These are phyloP conservation scores for Adelphocoris suturalis DNA, from an alignment of 2,888 invertebrate species.

Conservation along the genomic window DNA sequence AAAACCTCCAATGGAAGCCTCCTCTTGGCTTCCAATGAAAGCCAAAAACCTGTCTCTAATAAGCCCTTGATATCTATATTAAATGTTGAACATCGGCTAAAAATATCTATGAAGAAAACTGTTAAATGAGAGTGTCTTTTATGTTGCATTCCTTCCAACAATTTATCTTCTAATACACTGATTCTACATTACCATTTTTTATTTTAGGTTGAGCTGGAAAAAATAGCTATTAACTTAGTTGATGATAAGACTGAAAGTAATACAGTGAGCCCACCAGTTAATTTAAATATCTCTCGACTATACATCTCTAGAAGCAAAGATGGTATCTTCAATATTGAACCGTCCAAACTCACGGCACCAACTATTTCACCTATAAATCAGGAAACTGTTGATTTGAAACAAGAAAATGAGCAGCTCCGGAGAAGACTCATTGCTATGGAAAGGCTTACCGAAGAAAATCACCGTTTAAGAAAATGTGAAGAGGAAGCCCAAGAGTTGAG, in stretches of 20 bases:
- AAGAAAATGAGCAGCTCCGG: slow-evolving; percentile 84
- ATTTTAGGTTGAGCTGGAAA: slow-evolving; percentile 85
- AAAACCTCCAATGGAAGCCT: too few relatives aligned
- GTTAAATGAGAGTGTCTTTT: too few relatives aligned
- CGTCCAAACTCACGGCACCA: slow-evolving; percentile 37
- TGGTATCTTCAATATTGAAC: slow-evolving; percentile 70
- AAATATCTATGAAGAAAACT: too few relatives aligned
- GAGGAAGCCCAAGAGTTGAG: slow-evolving; percentile 84
- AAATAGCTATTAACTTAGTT: slow-evolving; percentile 86
- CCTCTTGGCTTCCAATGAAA: too few relatives aligned
- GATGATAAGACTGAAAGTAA: slow-evolving; percentile 84
- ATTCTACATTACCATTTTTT: not conserved
- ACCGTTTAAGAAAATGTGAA: slow-evolving; percentile 79
- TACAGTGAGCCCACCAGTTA: slow-evolving; percentile 60
- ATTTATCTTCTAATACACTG: not conserved
- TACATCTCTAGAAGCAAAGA: slow-evolving; percentile 71
- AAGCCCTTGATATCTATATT: too few relatives aligned
- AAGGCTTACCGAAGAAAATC: slow-evolving; percentile 82
- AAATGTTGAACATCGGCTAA: too few relatives aligned
- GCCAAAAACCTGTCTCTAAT: too few relatives aligned
- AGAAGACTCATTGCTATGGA: slow-evolving; percentile 83
- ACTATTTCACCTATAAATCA: slow-evolving; percentile 47
- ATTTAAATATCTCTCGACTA: slow-evolving; percentile 69
- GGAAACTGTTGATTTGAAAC: slow-evolving; percentile 74
- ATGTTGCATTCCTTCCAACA: not conserved